These are phyloP conservation scores for Apeltes quadracus DNA, from an alignment of 2,113 vertebrate genomes.

Conservation along the genomic window DNA sequence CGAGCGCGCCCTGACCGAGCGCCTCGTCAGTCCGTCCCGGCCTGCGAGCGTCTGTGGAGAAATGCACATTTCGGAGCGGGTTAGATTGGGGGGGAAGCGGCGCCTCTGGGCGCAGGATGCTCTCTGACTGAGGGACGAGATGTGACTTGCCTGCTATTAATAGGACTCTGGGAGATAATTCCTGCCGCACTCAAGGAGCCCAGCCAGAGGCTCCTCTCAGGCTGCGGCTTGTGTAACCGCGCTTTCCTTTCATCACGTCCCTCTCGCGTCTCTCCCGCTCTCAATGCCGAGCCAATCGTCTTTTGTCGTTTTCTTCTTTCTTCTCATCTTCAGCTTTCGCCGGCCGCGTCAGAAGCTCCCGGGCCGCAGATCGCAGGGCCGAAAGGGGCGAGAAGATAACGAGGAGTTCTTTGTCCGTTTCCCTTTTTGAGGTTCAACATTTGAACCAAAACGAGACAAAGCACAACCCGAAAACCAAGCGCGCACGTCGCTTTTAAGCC, in stretches of 20 bases:
- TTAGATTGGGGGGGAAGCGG: slow-evolving; percentile 52
- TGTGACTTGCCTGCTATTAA: slow-evolving; percentile 79
- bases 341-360: not conserved
- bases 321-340: not conserved
- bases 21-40: slow-evolving; percentile 16
- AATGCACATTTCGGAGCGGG: slow-evolving; percentile 47
- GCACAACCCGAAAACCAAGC: not conserved
- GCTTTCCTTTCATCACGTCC: slow-evolving; percentile 37
- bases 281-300: slow-evolving; percentile 37
- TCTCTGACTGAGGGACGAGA: slow-evolving; percentile 70
- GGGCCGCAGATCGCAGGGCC: slow-evolving; percentile 9
- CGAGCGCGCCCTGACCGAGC: slow-evolving; percentile 15
- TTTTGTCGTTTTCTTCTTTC: slow-evolving; percentile 15
- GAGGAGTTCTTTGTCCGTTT: not conserved
- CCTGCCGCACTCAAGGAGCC: slow-evolving; percentile 64
- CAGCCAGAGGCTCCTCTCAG: slow-evolving; percentile 56
- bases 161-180: slow-evolving; percentile 80
- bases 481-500: not conserved
- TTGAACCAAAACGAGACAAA: not conserved
- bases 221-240: slow-evolving; percentile 68
- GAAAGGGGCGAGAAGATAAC: not conserved
- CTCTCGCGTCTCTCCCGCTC: slow-evolving; percentile 22
- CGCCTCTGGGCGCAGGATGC: slow-evolving; percentile 63
- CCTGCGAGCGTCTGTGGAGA: slow-evolving; percentile 53
- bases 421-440: not conserved